Conservation (phyloP, 37 sponge, comb jelly and placozoan genomes). For the Beroe ovata region DNA sequence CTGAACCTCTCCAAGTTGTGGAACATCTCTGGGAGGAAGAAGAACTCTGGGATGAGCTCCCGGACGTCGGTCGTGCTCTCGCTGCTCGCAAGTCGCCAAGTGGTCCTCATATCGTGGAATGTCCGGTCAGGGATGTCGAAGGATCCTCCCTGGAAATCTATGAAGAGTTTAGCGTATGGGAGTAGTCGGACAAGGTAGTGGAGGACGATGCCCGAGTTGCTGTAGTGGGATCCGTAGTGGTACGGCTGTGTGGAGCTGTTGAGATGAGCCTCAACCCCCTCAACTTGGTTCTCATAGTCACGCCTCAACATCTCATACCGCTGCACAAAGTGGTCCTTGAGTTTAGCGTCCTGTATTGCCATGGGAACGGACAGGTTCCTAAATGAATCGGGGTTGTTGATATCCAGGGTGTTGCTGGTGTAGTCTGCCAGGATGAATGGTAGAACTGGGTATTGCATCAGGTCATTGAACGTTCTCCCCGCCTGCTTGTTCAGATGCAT, state of each 20-base stretch:
- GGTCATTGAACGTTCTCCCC: conserved; percentile 97
- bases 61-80: conserved; percentile 92
- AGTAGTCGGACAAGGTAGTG: conserved; percentile 95
- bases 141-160: conserved; percentile 86
- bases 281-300: conserved; percentile 36
- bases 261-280: conserved; percentile 15
- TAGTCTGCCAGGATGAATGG: conserved; percentile 95
- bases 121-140: conserved; percentile 98
- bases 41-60: conserved; percentile 99
- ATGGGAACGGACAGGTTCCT: conserved; percentile 70
- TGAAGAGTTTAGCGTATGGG: conserved; percentile 94
- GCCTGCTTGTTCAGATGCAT: conserved; percentile 98
- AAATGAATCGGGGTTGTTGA: conserved; percentile 73
- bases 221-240: conserved; percentile 99
- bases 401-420: conserved; percentile 77
- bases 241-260: conserved; percentile 78
- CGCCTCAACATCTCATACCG: conserved; percentile 71
- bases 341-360: conserved; percentile 58
- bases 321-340: conserved; percentile 62
- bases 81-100: conserved; percentile 90
- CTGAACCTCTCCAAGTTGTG: conserved; percentile 83
- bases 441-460: conserved; percentile 99
- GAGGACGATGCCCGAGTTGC: conserved; percentile 93
- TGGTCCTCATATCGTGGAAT: conserved; percentile 85
- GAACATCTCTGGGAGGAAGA: conserved; percentile 93